These are phyloP conservation scores for Minunthozetes semirufus DNA, from an alignment of 2,888 invertebrate species.

Conservation along the genomic window DNA sequence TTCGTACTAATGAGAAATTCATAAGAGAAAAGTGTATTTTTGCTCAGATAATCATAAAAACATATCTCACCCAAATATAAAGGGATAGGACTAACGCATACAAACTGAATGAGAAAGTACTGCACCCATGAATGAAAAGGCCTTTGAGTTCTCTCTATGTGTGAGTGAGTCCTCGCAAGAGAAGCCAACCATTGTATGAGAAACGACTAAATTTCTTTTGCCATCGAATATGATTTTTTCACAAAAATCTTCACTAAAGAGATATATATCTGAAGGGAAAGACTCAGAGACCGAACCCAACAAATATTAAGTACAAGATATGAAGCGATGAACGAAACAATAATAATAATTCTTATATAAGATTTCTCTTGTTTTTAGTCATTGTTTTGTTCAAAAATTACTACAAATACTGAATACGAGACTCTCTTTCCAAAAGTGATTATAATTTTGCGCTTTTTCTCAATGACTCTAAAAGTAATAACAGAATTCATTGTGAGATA, in stretches of 20 bases:
- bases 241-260: not conserved
- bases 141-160: not conserved
- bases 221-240: conserved; percentile 18
- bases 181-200: conserved; percentile 28
- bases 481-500: not conserved
- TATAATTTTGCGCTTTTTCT: not conserved
- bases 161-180: conserved; percentile 20
- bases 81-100: not conserved
- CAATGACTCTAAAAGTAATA: not conserved
- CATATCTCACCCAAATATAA: conserved; percentile 32
- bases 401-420: conserved; percentile 9
- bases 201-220: not conserved
- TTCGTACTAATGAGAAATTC: conserved; percentile 21
- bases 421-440: not conserved
- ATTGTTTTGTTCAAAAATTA: conserved; percentile 6
- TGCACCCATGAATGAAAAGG: conserved; percentile 29
- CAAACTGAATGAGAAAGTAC: conserved; percentile 20
- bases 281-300: not conserved
- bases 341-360: not conserved
- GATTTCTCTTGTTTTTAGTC: not conserved
- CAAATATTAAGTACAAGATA: conserved; percentile 12
- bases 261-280: not conserved
- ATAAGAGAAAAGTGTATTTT: conserved; percentile 1
- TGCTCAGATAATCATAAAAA: conserved; percentile 26
- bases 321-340: conserved; percentile 24